phyloP scores from a whole-genome alignment of 2,113 vertebrate species.

The Dryoscopus gambensis region DNA sequence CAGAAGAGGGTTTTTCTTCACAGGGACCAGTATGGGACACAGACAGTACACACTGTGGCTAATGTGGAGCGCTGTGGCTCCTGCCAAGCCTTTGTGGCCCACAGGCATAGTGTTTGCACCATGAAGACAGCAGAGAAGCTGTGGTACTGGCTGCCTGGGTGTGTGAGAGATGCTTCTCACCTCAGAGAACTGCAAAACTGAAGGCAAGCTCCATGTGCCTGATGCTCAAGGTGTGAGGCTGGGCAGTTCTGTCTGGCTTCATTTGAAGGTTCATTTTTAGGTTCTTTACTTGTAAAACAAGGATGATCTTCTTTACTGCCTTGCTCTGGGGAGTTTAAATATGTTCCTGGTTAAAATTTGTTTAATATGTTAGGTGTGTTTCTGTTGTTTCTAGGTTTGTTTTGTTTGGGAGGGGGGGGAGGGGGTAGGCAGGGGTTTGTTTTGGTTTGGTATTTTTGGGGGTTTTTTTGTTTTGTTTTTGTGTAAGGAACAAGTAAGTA shows the following conservation, averaged over 20 bases:
- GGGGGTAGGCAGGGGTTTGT: no score
- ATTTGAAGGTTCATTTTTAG: no score
- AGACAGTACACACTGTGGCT: not conserved
- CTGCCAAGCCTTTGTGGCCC: not conserved
- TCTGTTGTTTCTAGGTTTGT: not conserved
- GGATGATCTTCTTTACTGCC: not conserved
- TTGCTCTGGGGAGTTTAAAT: not conserved
- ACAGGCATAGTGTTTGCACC: fast-evolving
- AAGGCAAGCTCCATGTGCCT: not conserved
- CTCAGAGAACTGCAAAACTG: not conserved
- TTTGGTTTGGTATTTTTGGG: no score
- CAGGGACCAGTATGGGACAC: fast-evolving
- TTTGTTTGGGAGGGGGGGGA: no score
- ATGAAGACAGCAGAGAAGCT: not conserved
- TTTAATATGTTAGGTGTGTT: not conserved
- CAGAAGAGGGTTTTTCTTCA: not conserved
- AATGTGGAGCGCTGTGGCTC: not conserved
- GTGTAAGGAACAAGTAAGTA: not conserved
- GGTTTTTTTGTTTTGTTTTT: not conserved
- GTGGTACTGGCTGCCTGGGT: not conserved
- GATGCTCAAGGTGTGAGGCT: not conserved
- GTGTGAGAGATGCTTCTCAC: not conserved
- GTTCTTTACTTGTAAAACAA: not conserved
- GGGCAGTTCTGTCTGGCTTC: not conserved
- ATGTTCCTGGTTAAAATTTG: not conserved